These are phyloP conservation scores for Caracal caracal DNA, from an alignment of 2,113 vertebrate species.

Conservation along the genomic window DNA sequence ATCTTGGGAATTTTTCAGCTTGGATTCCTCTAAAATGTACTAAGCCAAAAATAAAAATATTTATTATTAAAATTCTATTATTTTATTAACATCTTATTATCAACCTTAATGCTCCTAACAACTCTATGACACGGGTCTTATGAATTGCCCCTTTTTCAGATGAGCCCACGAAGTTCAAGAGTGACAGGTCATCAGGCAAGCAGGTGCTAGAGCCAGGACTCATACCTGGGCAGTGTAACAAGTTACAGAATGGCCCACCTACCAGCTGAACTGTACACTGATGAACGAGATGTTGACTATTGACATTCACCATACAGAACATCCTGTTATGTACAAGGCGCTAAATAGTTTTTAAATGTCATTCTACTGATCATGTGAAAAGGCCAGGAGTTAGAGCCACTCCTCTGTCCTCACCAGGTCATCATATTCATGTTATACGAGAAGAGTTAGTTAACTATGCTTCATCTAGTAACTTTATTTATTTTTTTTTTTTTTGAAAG, in stretches of 20 bases:
- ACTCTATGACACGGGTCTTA: neutral
- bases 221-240: fast-evolving
- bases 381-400: neutral
- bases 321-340: neutral
- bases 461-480: neutral
- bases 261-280: neutral
- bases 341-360: neutral
- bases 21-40: neutral
- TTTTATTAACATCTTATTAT: neutral
- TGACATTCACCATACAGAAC: neutral
- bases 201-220: neutral
- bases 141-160: neutral
- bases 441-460: neutral
- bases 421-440: neutral
- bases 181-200: neutral
- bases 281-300: neutral
- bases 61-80: neutral
- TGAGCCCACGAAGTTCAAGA: neutral
- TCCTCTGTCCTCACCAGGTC: neutral
- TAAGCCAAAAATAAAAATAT: neutral
- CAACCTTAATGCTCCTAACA: neutral
- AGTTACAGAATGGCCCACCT: neutral
- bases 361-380: neutral
- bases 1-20: neutral
- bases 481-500: neutral